Conservation (phyloP, 2,888 invertebrate genomes). For the Machimus atricapillus region DNA sequence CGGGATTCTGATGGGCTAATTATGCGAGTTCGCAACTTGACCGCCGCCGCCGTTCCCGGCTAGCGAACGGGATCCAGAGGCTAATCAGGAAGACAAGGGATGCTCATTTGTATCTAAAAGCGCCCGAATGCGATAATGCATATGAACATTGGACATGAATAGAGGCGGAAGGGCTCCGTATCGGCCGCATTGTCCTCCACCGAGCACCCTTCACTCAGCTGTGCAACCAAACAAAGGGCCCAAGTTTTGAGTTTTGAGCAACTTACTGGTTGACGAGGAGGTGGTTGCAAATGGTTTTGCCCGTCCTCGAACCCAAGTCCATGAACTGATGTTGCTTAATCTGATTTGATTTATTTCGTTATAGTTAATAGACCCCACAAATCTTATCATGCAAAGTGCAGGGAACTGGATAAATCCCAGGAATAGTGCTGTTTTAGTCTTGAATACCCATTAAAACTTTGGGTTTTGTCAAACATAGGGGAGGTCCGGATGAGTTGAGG, state of each 20-base stretch:
- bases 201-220: not conserved
- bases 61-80: not conserved
- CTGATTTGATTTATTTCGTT: not conserved
- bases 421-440: too few relatives aligned
- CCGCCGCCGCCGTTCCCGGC: not conserved
- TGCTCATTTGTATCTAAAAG: slow-evolving; percentile 1
- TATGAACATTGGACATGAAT: not conserved
- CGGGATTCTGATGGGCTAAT: not conserved
- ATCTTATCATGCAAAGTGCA: too few relatives aligned
- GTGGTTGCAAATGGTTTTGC: not conserved
- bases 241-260: not conserved
- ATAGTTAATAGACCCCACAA: too few relatives aligned
- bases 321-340: not conserved
- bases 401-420: too few relatives aligned
- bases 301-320: not conserved
- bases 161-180: not conserved
- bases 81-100: not conserved
- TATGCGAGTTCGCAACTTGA: not conserved
- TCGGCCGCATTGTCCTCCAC: not conserved
- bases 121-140: not conserved
- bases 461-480: not conserved
- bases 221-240: not conserved
- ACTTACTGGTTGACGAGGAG: not conserved
- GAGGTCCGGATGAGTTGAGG: not conserved
- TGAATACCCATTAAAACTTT: not conserved